These are phyloP conservation scores for Cricetomys ansorgei DNA, from an alignment of 2,113 vertebrate genomes.

Conservation along the genomic window DNA sequence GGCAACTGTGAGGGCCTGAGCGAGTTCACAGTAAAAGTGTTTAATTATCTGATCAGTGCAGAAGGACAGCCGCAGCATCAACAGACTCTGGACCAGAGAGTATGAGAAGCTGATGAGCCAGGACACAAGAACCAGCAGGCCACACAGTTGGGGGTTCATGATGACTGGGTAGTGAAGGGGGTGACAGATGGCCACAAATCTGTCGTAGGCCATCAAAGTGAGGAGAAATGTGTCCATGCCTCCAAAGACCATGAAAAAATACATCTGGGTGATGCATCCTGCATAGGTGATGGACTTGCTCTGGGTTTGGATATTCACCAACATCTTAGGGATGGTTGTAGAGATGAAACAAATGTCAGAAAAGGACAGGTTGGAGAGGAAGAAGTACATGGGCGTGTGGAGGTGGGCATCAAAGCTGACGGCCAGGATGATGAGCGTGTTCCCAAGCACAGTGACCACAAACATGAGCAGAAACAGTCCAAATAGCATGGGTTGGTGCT, in stretches of 20 bases:
- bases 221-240: slow-evolving; percentile 60
- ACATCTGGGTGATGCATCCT: slow-evolving; percentile 65
- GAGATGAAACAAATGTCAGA: slow-evolving; percentile 24
- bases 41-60: slow-evolving; percentile 16
- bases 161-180: slow-evolving; percentile 38
- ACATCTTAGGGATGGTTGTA: slow-evolving; percentile 50
- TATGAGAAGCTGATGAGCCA: slow-evolving; percentile 52
- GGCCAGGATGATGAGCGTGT: not conserved
- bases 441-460: slow-evolving; percentile 17
- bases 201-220: slow-evolving; percentile 71
- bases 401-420: not conserved
- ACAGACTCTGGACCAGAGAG: slow-evolving; percentile 55
- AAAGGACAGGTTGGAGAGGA: not conserved
- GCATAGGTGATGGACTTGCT: slow-evolving; percentile 43
- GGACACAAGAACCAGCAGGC: slow-evolving; percentile 49
- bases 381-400: not conserved
- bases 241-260: slow-evolving; percentile 63
- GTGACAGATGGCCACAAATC: slow-evolving; percentile 73
- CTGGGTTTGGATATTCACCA: slow-evolving; percentile 51
- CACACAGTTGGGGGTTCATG: slow-evolving; percentile 39
- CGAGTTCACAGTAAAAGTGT: slow-evolving; percentile 70
- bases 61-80: slow-evolving; percentile 52
- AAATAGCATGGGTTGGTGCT: slow-evolving; percentile 43
- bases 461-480: slow-evolving; percentile 57
- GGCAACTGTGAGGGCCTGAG: not conserved